Conservation (phyloP, 2,797 vertebrate genomes). For the Pseudomugil gertrudae region DNA sequence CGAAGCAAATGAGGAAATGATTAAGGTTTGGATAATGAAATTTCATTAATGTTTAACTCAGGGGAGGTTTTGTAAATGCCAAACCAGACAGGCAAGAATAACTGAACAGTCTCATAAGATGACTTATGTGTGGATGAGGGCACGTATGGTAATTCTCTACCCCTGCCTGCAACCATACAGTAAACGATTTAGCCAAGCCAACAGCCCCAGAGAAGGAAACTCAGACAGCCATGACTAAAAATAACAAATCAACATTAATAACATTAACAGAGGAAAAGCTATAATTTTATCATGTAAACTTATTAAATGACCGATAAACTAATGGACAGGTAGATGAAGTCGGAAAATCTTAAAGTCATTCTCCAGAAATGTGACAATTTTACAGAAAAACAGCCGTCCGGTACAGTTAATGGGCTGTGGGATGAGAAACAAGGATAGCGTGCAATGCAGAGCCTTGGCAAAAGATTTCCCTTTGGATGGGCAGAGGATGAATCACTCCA, state of each 20-base stretch:
- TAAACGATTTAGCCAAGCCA: slow-evolving; percentile 47
- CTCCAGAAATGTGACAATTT: slow-evolving; percentile 36
- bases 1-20: slow-evolving; percentile 50
- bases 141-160: slow-evolving; percentile 35
- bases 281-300: slow-evolving; percentile 40
- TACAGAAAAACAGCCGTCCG: slow-evolving; percentile 55
- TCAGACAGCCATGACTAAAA: slow-evolving; percentile 38
- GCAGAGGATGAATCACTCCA: slow-evolving; percentile 80
- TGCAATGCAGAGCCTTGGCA: slow-evolving; percentile 76
- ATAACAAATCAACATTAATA: slow-evolving; percentile 54
- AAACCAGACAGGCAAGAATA: slow-evolving; percentile 67
- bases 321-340: slow-evolving; percentile 33
- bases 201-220: slow-evolving; percentile 27
- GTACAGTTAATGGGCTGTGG: slow-evolving; percentile 64
- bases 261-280: slow-evolving; percentile 38
- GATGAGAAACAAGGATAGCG: slow-evolving; percentile 71
- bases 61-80: slow-evolving; percentile 66
- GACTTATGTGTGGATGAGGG: slow-evolving; percentile 49
- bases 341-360: slow-evolving; percentile 40
- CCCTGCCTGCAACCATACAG: slow-evolving; percentile 32
- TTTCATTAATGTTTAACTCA: slow-evolving; percentile 74
- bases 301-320: slow-evolving; percentile 43
- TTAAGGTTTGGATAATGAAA: slow-evolving; percentile 63
- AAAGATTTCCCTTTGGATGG: slow-evolving; percentile 67
- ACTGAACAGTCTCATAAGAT: slow-evolving; percentile 57